Percentiles rank a stretch among this genome's conserved stretches.
Evolutionary conservation across 2,797 vertebrate species (phyloP).

Genomic region (Pseudomugil gertrudae): DNA sequence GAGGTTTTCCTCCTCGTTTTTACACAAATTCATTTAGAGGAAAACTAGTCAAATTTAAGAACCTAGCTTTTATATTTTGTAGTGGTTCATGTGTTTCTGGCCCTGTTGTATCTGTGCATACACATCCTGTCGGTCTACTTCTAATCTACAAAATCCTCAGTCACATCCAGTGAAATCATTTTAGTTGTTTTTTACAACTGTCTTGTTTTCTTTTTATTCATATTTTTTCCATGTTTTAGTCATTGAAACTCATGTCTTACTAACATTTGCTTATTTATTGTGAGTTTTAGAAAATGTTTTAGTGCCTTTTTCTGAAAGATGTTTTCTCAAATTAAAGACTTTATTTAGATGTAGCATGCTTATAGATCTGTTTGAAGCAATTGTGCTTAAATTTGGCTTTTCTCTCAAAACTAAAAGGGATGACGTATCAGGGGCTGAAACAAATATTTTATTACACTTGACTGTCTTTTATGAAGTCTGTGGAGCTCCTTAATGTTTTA

Average conservation of each 20-base stretch:
- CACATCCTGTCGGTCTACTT: constrained; percentile 22
- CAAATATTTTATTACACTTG: neutral
- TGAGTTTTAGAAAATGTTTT: constrained; percentile 36
- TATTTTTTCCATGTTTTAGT: constrained; percentile 15
- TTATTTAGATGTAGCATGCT: constrained; percentile 23
- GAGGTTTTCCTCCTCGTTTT: no score
- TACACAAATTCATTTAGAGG: neutral
- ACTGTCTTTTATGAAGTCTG: neutral
- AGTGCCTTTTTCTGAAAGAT: no score
- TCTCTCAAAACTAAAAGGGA: neutral
- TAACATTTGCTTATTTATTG: no score
- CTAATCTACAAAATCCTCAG: constrained; percentile 4
- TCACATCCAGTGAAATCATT: constrained; percentile 19
- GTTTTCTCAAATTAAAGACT: constrained; percentile 13
- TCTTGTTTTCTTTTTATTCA: constrained; percentile 28
- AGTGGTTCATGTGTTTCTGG: neutral
- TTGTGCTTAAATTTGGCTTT: constrained; percentile 56
- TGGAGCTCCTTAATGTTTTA: neutral
- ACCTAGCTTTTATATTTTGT: neutral
- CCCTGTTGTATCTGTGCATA: neutral
- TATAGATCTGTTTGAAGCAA: constrained; percentile 73
- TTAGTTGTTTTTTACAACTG: constrained; percentile 5
- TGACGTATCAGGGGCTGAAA: neutral
- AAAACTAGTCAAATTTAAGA: neutral
- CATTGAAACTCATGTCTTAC: no score